Conservation (phyloP, 2,888 invertebrate genomes). For the Drosophila nr. perissopoda region DNA sequence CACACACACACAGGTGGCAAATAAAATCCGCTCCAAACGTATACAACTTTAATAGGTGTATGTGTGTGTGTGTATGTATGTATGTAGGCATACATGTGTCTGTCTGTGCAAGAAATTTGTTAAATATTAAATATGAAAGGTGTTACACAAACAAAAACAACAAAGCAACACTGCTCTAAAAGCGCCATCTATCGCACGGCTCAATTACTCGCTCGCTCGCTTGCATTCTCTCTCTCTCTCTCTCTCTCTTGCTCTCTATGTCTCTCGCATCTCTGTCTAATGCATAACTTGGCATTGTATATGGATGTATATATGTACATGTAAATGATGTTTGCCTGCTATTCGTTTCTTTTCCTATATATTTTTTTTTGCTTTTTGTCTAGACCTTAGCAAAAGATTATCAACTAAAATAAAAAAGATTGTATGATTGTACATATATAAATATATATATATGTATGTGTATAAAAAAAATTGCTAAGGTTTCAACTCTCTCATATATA, state of each 20-base stretch:
- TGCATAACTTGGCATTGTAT: slow-evolving; percentile 25
- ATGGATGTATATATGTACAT: background rate
- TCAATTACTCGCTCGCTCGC: background rate
- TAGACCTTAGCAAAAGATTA: slow-evolving; percentile 38
- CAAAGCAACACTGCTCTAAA: slow-evolving; percentile 52
- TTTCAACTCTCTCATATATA: slow-evolving; percentile 40
- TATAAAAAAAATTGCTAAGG: slow-evolving; percentile 38
- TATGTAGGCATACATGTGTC: slow-evolving; percentile 9
- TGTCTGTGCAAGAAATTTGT: slow-evolving; percentile 17
- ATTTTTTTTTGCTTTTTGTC: slow-evolving; percentile 28
- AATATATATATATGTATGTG: slow-evolving; percentile 25
- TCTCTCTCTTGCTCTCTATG: background rate
- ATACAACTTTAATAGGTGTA: background rate
- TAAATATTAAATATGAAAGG: slow-evolving; percentile 10
- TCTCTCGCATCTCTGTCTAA: slow-evolving; percentile 20
- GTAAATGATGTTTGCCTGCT: background rate
- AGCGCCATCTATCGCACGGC: slow-evolving; percentile 9
- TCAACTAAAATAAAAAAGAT: slow-evolving; percentile 54
- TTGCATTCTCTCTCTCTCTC: slow-evolving; percentile 2
- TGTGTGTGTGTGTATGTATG: background rate
- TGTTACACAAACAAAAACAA: slow-evolving; percentile 34
- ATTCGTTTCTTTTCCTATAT: slow-evolving; percentile 21
- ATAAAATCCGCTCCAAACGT: background rate
- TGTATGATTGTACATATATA: slow-evolving; percentile 28
- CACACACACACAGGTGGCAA: background rate